Evolutionary conservation across 2,113 vertebrate species (phyloP), one percentile per base, ranked within the genome.

Genomic region (Sturnira hondurensis): DNA sequence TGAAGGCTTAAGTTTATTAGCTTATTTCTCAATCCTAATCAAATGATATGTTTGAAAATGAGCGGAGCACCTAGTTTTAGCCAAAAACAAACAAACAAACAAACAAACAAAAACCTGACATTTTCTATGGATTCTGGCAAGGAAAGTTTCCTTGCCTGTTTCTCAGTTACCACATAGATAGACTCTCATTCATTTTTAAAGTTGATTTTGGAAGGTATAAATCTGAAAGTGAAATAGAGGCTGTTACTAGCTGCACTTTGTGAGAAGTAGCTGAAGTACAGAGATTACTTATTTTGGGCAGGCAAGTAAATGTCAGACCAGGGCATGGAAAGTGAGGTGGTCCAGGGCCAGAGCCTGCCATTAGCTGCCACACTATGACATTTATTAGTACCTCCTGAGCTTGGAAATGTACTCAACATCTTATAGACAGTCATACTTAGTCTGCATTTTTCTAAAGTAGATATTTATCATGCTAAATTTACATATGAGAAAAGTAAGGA

Each of bases 131-230:
- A 54, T 90, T 81, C 38, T 41, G 20, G 45, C 20, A 82, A 74
- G 41, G 7, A 7, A 36, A 54, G 2, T 43, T 82, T 86, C 19
- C 36, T 54, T 78, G 0, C 41, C 50, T 41, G 86, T 90, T 78
- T 6, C 76, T 83, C 19, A 38, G 52, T 83, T 68, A 31, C 1
- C 19, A 28, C 4, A n/a, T 7, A 0, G 28, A 28, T 26, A 52
- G 22, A 26, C n/a, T 52, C 3, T 68, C 36, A 36, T 36, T 94
- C 33, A 96, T 74, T 77, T 28, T 47, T 68, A 67, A 52, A 78
- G 36, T 4, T 73, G 14, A 36, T 38, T 65, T 8, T 33, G 84
- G 28, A 70, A 43, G 65, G 24, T 5, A 31, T 52, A 43, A 63
- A 16, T 65, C 38, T 74, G 43, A 68, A 87, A 67, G 1, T 36